A percentile compares a stretch with the other conserved stretches of the same genome.
These are phyloP conservation scores for Drosophila colorata DNA, from an alignment of 2,888 invertebrate species.

Conservation along the genomic window DNA sequence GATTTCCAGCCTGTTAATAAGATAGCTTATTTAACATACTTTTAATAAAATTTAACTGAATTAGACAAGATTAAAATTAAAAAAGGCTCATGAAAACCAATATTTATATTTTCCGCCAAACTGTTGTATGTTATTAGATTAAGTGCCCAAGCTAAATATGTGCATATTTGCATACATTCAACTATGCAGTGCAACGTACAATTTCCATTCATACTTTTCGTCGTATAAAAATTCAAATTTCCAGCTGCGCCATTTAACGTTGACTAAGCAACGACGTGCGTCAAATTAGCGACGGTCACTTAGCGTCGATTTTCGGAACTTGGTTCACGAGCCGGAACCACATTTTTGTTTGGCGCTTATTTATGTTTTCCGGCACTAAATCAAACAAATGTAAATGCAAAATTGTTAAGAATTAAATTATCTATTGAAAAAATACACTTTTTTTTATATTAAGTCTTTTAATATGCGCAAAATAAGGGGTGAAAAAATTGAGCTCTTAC, in stretches of 20 bases:
- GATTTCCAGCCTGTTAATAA: background rate
- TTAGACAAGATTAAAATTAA: background rate
- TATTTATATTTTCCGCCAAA: background rate
- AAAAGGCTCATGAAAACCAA: background rate
- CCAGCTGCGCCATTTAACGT: background rate
- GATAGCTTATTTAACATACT: too few species aligned
- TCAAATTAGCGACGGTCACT: too few species aligned
- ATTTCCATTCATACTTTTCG: background rate
- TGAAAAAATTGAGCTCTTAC: too few species aligned
- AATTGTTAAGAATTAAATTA: too few species aligned
- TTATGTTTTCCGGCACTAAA: too few species aligned
- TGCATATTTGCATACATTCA: background rate
- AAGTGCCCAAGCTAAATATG: background rate
- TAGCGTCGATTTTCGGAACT: too few species aligned
- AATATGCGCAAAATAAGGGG: too few species aligned
- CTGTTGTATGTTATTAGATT: background rate
- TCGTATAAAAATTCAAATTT: background rate
- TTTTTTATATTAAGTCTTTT: too few species aligned
- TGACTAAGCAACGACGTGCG: background rate
- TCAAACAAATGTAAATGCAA: too few species aligned
- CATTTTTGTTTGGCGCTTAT: too few species aligned
- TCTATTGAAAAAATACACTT: too few species aligned
- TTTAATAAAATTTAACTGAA: background rate
- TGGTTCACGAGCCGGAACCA: too few species aligned
- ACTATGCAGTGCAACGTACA: background rate